Conservation (phyloP, 2,797 vertebrate species). For the Chanos chanos region DNA sequence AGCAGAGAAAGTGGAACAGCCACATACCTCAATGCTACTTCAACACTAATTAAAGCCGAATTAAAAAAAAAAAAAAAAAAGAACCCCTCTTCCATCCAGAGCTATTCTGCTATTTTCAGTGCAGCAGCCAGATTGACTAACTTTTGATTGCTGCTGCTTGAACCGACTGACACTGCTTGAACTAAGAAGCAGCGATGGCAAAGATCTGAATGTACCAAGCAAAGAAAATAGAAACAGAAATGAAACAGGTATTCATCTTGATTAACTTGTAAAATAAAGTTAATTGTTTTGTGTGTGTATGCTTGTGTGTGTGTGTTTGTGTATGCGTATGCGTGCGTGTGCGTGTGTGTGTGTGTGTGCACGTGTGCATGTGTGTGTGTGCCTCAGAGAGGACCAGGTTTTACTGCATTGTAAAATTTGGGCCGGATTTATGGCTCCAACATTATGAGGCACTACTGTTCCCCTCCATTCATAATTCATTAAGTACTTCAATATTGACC, state of each 20-base stretch:
- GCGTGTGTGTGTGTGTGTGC: background rate
- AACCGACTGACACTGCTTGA: no score
- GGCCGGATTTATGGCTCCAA: slow-evolving; percentile 64
- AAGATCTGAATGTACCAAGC: no score
- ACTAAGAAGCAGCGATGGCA: no score
- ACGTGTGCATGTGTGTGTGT: slow-evolving; percentile 37
- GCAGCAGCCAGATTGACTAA: no score
- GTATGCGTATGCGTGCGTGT: background rate
- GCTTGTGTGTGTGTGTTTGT: background rate
- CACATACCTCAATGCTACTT: slow-evolving; percentile 55
- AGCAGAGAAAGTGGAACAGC: slow-evolving; percentile 48
- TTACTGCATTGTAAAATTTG: slow-evolving; percentile 71
- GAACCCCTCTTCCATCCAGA: slow-evolving; percentile 35
- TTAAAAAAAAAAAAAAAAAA: no score
- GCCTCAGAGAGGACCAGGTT: slow-evolving; percentile 56
- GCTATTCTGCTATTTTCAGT: no score
- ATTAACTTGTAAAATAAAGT: no score
- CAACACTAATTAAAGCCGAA: slow-evolving; percentile 58
- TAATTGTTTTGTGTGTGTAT: no score
- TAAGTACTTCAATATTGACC: slow-evolving; percentile 49
- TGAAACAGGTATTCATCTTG: no score
- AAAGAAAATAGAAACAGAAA: no score
- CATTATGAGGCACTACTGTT: slow-evolving; percentile 62
- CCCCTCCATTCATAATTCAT: slow-evolving; percentile 55
- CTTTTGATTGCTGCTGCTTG: no score